Evolutionary conservation across 1,140 invertebrate species (phyloP).

Genomic region (Dufourea novaeangliae): DNA sequence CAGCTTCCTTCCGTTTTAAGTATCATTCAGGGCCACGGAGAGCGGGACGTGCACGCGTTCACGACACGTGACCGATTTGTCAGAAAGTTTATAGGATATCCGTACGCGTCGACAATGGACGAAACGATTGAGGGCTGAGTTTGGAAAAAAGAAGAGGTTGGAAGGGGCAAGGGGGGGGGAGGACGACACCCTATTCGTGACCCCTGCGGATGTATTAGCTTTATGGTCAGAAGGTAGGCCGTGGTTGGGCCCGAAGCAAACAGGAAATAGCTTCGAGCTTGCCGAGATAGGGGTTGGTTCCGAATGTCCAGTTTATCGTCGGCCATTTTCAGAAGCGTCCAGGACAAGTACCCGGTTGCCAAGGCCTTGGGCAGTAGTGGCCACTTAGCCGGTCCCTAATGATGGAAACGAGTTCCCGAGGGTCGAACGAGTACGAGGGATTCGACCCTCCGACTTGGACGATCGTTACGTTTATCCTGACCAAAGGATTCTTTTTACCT

Average conservation of each 20-base stretch:
- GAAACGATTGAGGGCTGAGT: constrained; percentile 1
- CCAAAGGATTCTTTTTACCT: constrained; percentile 36
- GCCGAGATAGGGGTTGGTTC: constrained; percentile 42
- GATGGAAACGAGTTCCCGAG: constrained; percentile 62
- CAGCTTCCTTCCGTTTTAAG: constrained; percentile 65
- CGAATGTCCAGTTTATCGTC: constrained; percentile 74
- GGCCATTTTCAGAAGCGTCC: constrained; percentile 70
- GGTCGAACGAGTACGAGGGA: constrained; percentile 45
- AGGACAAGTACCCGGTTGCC: constrained; percentile 32
- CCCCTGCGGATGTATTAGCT: constrained; percentile 79
- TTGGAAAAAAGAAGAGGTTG: background rate
- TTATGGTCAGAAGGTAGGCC: constrained; percentile 74
- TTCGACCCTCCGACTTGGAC: constrained; percentile 43
- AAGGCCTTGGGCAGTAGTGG: constrained; percentile 54
- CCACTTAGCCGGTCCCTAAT: constrained; percentile 62
- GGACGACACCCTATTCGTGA: constrained; percentile 54
- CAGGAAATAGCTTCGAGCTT: constrained; percentile 77
- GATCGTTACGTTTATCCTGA: constrained; percentile 58
- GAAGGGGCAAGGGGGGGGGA: background rate
- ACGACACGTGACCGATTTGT: constrained; percentile 81
- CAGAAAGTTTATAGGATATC: constrained; percentile 62
- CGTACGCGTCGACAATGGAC: constrained; percentile 26
- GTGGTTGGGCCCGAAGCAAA: constrained; percentile 65
- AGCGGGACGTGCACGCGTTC: constrained; percentile 36
- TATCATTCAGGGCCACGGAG: constrained; percentile 4